Percentiles rank a stretch among this genome's conserved stretches.
Evolutionary conservation across 1,140 invertebrate species (phyloP).

Genomic region (Bombyx mandarina): DNA sequence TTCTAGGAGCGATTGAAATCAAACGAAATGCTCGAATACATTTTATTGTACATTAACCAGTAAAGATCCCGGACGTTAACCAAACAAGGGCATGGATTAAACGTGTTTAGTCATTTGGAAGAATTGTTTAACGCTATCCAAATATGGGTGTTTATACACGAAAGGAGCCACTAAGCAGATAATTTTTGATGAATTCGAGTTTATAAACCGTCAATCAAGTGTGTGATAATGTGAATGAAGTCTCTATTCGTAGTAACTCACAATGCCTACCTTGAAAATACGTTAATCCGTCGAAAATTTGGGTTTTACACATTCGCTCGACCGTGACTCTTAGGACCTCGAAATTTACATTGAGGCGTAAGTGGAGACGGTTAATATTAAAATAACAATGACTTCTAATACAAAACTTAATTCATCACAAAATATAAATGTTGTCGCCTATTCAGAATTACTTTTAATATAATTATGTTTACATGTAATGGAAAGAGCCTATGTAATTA

Average conservation of each 20-base stretch:
- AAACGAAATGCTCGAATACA: conserved; percentile 50
- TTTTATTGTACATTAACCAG: conserved; percentile 25
- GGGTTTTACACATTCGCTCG: conserved; percentile 3
- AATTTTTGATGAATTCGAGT: conserved; percentile 45
- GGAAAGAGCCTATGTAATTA: too few species aligned
- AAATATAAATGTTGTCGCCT: too few species aligned
- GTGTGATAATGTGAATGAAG: conserved; percentile 23
- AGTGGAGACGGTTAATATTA: too few species aligned
- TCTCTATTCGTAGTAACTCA: conserved; percentile 11
- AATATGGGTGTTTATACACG: conserved; percentile 48
- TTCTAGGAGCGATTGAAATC: conserved; percentile 44
- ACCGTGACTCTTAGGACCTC: background rate
- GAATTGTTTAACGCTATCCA: conserved; percentile 66
- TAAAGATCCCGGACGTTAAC: conserved; percentile 29
- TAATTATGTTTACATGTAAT: too few species aligned
- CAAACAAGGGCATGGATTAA: conserved; percentile 45
- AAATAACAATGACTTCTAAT: too few species aligned
- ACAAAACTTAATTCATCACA: too few species aligned
- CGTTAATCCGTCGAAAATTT: background rate
- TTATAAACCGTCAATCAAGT: conserved; percentile 57
- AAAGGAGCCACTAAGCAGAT: conserved; percentile 63
- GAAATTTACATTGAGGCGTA: too few species aligned
- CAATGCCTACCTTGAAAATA: conserved; percentile 13
- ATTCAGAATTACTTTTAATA: too few species aligned
- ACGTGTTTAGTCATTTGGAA: conserved; percentile 54